phyloP scores from a whole-genome alignment of 1,140 invertebrate species.

The Metopolophium dirhodum region DNA sequence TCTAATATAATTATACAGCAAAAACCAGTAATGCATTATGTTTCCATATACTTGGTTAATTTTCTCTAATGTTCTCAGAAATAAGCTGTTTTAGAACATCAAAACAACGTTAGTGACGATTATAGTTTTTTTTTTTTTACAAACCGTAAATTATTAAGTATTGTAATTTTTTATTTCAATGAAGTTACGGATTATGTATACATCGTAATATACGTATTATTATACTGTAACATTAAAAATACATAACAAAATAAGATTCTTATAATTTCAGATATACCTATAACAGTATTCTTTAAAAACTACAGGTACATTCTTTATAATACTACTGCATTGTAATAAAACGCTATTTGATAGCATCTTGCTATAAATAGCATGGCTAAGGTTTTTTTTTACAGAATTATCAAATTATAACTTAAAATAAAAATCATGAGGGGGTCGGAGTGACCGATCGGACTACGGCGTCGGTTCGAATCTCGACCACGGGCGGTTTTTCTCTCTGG shows the following conservation, averaged over 20 bases:
- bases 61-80: background rate
- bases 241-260: background rate
- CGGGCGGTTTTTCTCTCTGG: too few species aligned
- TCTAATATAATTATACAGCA: background rate
- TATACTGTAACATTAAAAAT: background rate
- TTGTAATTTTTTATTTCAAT: background rate
- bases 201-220: too few species aligned
- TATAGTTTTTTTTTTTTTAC: background rate
- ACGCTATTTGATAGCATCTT: too few species aligned
- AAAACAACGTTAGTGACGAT: background rate
- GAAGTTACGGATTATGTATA: background rate
- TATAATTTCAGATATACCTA: background rate
- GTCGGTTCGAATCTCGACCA: too few species aligned
- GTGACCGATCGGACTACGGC: too few species aligned
- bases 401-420: background rate
- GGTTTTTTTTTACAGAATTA: background rate
- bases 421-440: background rate
- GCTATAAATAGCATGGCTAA: too few species aligned
- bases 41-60: slow-evolving; percentile 10
- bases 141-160: background rate
- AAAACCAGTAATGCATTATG: background rate
- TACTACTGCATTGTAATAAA: background rate
- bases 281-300: background rate
- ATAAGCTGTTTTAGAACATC: background rate
- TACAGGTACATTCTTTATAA: background rate